Evolutionary conservation across 92 coral and sea anemone species (phyloP).

Genomic region (Metridium senile): DNA sequence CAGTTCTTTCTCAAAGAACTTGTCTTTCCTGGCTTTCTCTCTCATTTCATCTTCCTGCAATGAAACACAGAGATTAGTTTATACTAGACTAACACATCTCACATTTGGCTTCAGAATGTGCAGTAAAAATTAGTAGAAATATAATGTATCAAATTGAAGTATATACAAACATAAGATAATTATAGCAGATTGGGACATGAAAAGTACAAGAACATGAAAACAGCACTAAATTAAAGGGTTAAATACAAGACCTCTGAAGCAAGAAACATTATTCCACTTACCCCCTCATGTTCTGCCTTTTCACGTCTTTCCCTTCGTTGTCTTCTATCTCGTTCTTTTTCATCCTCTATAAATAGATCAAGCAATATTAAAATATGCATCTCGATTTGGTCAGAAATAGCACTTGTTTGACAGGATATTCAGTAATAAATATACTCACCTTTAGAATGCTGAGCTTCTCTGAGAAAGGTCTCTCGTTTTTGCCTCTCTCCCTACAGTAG

Average conservation of each 20-base stretch:
- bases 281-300: constrained; percentile 58
- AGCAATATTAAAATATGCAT: not conserved
- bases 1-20: constrained; percentile 78
- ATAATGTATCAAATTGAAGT: too few species aligned
- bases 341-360: constrained; percentile 60
- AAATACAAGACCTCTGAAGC: too few species aligned
- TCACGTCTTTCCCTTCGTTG: constrained; percentile 91
- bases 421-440: constrained; percentile 38
- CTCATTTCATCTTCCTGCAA: constrained; percentile 80
- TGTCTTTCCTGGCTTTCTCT: constrained; percentile 77
- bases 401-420: not conserved
- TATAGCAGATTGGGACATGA: too few species aligned
- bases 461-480: constrained; percentile 81
- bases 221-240: too few species aligned
- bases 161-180: too few species aligned
- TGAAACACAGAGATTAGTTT: not conserved
- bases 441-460: constrained; percentile 91
- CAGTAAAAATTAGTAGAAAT: too few species aligned
- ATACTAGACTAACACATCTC: not conserved
- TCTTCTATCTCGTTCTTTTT: constrained; percentile 90
- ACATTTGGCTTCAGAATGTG: too few species aligned
- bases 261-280: too few species aligned
- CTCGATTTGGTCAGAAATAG: not conserved
- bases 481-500: constrained; percentile 84
- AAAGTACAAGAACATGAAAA: too few species aligned